Conservation (phyloP, 2,888 invertebrate genomes). For the Pterostichus madidus region DNA sequence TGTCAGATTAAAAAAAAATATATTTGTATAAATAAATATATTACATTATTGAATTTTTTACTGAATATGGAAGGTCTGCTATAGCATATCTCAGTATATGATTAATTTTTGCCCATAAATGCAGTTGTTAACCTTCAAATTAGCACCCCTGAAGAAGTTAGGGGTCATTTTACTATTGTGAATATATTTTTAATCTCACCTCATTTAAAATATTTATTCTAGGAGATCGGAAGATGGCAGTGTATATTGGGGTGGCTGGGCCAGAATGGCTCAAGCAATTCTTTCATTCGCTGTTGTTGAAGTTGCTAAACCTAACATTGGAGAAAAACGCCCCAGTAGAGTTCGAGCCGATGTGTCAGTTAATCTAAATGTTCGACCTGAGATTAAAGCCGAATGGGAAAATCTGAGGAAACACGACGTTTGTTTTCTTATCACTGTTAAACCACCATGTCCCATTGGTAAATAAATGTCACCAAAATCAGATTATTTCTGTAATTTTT, state of each 20-base stretch:
- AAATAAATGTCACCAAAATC: slow-evolving; percentile 71
- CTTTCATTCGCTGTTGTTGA: slow-evolving; percentile 96
- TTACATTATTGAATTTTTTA: too few species aligned
- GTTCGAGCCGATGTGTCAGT: slow-evolving; percentile 97
- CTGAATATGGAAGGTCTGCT: too few species aligned
- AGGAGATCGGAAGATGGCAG: slow-evolving; percentile 92
- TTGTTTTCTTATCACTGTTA: slow-evolving; percentile 95
- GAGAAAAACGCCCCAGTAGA: slow-evolving; percentile 96
- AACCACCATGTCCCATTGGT: slow-evolving; percentile 91
- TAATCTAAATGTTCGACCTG: slow-evolving; percentile 92
- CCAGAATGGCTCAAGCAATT: slow-evolving; percentile 98
- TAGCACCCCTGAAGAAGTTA: too few species aligned
- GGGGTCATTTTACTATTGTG: too few species aligned
- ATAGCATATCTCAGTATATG: too few species aligned
- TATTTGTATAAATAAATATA: too few species aligned
- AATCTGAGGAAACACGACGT: slow-evolving; percentile 98
- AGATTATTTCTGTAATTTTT: too few species aligned
- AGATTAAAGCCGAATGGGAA: slow-evolving; percentile 98
- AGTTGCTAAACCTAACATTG: slow-evolving; percentile 93
- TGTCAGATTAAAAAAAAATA: too few species aligned
- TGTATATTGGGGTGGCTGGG: slow-evolving; percentile 98
- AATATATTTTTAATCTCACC: too few species aligned
- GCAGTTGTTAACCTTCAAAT: too few species aligned
- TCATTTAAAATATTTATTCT: slow-evolving; percentile 34
- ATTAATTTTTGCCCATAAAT: too few species aligned